Conservation (phyloP, 2,888 invertebrate genomes). For the Leucophenga montana region DNA sequence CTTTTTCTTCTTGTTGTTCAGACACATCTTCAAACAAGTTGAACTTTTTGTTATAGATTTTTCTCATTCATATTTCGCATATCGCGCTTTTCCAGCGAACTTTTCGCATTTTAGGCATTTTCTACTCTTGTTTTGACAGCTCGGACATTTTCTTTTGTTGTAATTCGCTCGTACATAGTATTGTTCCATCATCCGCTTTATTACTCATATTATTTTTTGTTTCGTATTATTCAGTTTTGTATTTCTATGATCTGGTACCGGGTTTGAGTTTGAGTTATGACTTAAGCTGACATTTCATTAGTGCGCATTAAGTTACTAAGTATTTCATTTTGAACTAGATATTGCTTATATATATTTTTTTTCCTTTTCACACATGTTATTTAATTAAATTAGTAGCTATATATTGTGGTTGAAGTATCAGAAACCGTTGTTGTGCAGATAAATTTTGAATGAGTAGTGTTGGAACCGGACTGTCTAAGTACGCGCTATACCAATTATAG, state of each 20-base stretch:
- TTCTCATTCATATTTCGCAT: background rate
- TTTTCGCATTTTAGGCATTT: background rate
- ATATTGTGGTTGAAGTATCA: background rate
- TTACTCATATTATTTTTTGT: constrained; percentile 12
- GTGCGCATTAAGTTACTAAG: constrained; percentile 59
- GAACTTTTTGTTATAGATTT: constrained; percentile 13
- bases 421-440: too few relatives aligned
- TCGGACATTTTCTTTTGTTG: constrained; percentile 28
- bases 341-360: constrained; percentile 8
- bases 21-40: too few relatives aligned
- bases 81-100: too few relatives aligned
- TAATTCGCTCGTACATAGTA: constrained; percentile 14
- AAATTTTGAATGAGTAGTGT: too few relatives aligned
- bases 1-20: too few relatives aligned
- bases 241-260: constrained; percentile 34
- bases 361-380: background rate
- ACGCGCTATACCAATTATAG: too few relatives aligned
- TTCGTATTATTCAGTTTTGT: constrained; percentile 18
- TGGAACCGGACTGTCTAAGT: too few relatives aligned
- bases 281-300: constrained; percentile 72
- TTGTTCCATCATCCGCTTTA: constrained; percentile 4
- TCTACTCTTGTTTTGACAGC: constrained; percentile 20
- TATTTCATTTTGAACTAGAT: constrained; percentile 25
- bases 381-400: constrained; percentile 8
- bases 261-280: constrained; percentile 63